These are phyloP conservation scores for Leucosticte australis DNA, from an alignment of 2,113 vertebrate species.

Conservation along the genomic window DNA sequence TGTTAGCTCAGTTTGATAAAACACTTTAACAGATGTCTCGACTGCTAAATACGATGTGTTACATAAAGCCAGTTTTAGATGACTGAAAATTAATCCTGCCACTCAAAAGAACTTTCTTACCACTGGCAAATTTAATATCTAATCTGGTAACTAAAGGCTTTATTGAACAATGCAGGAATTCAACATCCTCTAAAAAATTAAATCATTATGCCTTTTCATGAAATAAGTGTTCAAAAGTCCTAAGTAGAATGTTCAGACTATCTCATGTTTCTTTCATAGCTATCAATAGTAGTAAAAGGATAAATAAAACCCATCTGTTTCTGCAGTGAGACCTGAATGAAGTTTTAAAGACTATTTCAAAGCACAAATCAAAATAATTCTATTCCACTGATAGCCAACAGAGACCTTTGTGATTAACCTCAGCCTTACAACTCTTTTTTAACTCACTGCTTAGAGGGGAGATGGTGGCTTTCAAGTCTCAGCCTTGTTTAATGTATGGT, in stretches of 20 bases:
- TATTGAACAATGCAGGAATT: constrained; percentile 14
- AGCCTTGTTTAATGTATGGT: neutral
- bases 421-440: neutral
- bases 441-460: neutral
- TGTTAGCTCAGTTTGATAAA: constrained; percentile 32
- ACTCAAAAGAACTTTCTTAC: constrained; percentile 14
- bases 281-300: neutral
- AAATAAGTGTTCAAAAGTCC: neutral
- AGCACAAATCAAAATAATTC: neutral
- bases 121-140: constrained; percentile 23
- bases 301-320: constrained; percentile 5
- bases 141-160: neutral
- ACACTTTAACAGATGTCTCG: neutral
- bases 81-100: neutral
- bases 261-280: neutral
- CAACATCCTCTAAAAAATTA: neutral
- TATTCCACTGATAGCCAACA: neutral
- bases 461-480: neutral
- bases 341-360: neutral
- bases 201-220: constrained; percentile 8
- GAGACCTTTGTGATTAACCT: neutral
- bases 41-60: neutral
- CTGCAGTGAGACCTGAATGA: neutral
- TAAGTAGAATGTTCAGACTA: neutral
- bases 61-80: neutral